Evolutionary conservation across 2,797 vertebrate species (phyloP), one percentile per base, ranked within the genome.

Genomic region (Trachurus trachurus): DNA sequence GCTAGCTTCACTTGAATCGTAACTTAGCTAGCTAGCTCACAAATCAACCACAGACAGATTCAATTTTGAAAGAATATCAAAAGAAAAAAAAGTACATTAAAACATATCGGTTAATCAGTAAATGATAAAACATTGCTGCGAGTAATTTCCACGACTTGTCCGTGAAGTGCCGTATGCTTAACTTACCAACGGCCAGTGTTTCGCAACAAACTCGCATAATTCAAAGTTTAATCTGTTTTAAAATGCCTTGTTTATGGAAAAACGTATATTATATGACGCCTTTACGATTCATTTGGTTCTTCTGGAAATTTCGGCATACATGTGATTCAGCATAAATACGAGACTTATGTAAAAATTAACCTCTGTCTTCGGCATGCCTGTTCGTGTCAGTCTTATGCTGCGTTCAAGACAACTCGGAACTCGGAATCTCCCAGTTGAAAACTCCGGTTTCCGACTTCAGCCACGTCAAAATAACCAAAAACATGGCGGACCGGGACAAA

Each of bases 261-360:
- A 42, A 39, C 4, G 15, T 3, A 4, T 1, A 0, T 15, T 0
- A 0, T 0, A 11, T 10, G 0, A 0, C 0, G 3, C 0, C 0
- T 17, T 1, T 15, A 1, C 6, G 0, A 13, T 8, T 47, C 1
- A 31, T 0, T 9, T 0, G 0, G 16, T 3, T 10, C 16, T 1
- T 34, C 2, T 29, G 10, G 3, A 0, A 42, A 76, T 69, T 86
- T 86, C 77, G 83, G 79, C 79, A 5, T 56, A 2, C 0, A 1
- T 53, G 4, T 15, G 2, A 65, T 8, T 6, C 1, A 34, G n/a
- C 0, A 40, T n/a, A 0, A 34, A 3, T 2, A 0, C 1, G 29
- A 9, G 22, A 31, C 39, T 57, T 0, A 6, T 6, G 11, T 44
- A 16, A 52, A 61, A 15, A 3, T 45, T 2, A 44, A 16, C 10